Conservation (phyloP, 2,113 vertebrate genomes). For the Otolemur garnettii region DNA sequence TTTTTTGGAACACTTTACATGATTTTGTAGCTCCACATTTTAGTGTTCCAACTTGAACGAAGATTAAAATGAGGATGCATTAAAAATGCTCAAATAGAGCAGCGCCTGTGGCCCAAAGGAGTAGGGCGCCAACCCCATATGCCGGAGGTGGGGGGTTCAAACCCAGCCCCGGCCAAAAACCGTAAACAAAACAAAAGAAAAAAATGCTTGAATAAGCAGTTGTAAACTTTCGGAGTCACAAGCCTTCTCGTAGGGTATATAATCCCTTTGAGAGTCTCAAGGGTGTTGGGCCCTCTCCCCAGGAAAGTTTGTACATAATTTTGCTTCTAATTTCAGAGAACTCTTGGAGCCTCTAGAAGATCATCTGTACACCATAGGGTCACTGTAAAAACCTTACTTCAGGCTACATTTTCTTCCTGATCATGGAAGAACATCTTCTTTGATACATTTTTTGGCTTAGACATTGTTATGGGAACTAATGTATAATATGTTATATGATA, state of each 20-base stretch:
- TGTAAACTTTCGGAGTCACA: constrained; percentile 33
- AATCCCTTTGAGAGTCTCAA: constrained; percentile 14
- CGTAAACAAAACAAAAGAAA: too few relatives aligned
- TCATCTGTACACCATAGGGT: neutral
- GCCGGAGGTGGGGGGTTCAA: too few relatives aligned
- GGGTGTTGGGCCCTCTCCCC: neutral
- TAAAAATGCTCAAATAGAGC: neutral
- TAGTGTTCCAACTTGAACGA: constrained; percentile 57
- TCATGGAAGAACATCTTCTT: constrained; percentile 32
- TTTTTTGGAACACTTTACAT: constrained; percentile 39
- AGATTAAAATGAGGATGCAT: constrained; percentile 26
- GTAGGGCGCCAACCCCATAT: too few relatives aligned
- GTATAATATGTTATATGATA: neutral
- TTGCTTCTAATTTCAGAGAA: constrained; percentile 51
- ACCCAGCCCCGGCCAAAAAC: too few relatives aligned
- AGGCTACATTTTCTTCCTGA: neutral
- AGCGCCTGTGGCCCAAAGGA: too few relatives aligned
- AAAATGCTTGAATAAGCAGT: neutral
- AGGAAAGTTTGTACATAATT: constrained; percentile 22
- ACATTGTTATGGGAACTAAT: neutral
- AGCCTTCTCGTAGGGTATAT: neutral
- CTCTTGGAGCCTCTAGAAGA: constrained; percentile 6
- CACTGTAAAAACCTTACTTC: constrained; percentile 54
- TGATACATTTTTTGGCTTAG: constrained; percentile 32
- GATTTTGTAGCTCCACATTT: constrained; percentile 52